Evolutionary conservation across 2,888 invertebrate species (phyloP).

Genomic region (Sphecodes monilicornis): DNA sequence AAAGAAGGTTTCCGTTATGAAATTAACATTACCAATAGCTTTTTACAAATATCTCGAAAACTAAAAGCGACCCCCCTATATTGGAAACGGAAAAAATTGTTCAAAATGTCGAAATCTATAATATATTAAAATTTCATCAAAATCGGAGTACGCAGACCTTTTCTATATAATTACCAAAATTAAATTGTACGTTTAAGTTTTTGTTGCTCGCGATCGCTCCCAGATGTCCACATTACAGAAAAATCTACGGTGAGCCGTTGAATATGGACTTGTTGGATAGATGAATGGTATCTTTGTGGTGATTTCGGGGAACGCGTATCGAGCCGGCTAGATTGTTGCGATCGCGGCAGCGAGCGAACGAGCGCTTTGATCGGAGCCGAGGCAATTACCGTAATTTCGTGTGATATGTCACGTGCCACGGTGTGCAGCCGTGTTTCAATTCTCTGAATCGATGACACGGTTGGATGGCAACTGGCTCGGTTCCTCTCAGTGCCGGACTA

Average conservation of each 20-base stretch:
- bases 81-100: too few relatives aligned
- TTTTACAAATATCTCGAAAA: too few relatives aligned
- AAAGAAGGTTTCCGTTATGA: too few relatives aligned
- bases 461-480: constrained; percentile 52
- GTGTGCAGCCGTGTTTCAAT: constrained; percentile 56
- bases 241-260: not conserved
- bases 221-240: not conserved
- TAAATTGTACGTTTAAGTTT: not conserved
- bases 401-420: constrained; percentile 70
- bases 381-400: constrained; percentile 66
- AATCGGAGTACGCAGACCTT: too few relatives aligned
- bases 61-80: too few relatives aligned
- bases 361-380: constrained; percentile 29
- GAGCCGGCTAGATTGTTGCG: constrained; percentile 36
- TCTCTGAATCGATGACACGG: constrained; percentile 57
- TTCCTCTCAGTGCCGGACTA: constrained; percentile 56
- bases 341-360: constrained; percentile 33
- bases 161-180: too few relatives aligned
- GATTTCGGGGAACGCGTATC: constrained; percentile 24
- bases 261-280: not conserved
- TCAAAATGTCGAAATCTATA: too few relatives aligned
- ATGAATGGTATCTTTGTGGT: not conserved
- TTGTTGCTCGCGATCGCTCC: not conserved
- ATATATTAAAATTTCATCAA: too few relatives aligned
- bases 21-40: too few relatives aligned